Percentiles rank a stretch among this genome's conserved stretches.
These are phyloP conservation scores for Drosophila auraria DNA, from an alignment of 1,140 invertebrate genomes.

Conservation along the genomic window DNA sequence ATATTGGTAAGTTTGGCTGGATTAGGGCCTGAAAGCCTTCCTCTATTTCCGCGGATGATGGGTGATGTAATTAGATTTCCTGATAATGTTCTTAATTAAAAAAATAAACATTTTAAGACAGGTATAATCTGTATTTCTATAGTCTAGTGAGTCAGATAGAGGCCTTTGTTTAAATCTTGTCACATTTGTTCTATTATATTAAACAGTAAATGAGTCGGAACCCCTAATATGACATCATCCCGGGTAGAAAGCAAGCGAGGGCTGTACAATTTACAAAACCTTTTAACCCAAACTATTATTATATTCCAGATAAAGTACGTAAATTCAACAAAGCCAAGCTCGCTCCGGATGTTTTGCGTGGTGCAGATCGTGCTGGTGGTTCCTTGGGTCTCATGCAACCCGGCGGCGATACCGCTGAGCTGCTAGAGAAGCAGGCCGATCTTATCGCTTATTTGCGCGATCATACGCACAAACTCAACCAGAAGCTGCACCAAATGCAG, in stretches of 20 bases:
- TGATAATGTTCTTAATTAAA: not conserved
- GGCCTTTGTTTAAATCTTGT: not conserved
- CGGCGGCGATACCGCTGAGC: constrained; percentile 87
- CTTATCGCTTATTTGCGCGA: constrained; percentile 86
- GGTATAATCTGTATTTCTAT: not conserved
- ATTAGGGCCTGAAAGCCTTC: no score
- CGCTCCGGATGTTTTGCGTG: constrained; percentile 87
- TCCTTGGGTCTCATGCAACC: constrained; percentile 87
- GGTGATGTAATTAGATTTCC: no score
- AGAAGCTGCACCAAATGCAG: constrained; percentile 85
- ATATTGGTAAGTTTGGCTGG: constrained; percentile 86
- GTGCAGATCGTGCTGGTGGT: constrained; percentile 85
- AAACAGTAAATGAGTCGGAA: not conserved
- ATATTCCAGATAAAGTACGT: constrained; percentile 86
- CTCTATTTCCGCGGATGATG: not conserved
- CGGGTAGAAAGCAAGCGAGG: not conserved
- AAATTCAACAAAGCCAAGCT: constrained; percentile 87
- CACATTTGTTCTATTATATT: not conserved
- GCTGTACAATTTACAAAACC: not conserved
- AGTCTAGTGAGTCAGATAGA: not conserved
- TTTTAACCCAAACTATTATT: not conserved
- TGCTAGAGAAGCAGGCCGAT: constrained; percentile 89
- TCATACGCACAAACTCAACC: constrained; percentile 85
- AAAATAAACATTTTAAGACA: constrained; percentile 10
- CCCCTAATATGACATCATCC: not conserved